Percentiles rank a stretch among this genome's conserved stretches.
Evolutionary conservation across 2,888 invertebrate species (phyloP).

Genomic region (Caenorhabditis sp.): DNA sequence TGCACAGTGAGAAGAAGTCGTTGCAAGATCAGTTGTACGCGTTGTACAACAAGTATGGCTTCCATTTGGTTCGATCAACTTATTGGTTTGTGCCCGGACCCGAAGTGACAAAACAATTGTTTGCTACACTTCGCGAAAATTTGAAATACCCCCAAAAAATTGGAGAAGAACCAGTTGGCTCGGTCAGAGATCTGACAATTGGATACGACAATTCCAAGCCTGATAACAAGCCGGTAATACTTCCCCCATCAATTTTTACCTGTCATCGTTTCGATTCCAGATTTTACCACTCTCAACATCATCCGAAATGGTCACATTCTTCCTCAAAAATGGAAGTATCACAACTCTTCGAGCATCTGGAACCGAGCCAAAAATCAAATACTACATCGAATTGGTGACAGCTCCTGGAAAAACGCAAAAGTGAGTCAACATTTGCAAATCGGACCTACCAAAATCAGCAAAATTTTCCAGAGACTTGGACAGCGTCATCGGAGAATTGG

Average conservation of each 20-base stretch:
- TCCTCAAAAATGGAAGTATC: conserved; percentile 82
- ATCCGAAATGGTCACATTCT: conserved; percentile 92
- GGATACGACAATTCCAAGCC: conserved; percentile 82
- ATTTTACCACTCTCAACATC: conserved; percentile 73
- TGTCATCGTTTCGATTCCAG: no score
- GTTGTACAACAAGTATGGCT: conserved; percentile 85
- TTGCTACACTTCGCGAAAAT: conserved; percentile 58
- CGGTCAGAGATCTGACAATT: conserved; percentile 86
- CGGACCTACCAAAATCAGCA: background rate
- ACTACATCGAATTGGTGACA: conserved; percentile 84
- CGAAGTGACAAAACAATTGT: conserved; percentile 60
- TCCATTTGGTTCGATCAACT: conserved; percentile 85
- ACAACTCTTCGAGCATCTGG: conserved; percentile 93
- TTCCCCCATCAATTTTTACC: no score
- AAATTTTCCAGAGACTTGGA: conserved; percentile 62
- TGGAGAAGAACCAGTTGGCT: conserved; percentile 75
- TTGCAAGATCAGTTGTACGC: conserved; percentile 77
- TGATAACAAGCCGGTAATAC: conserved; percentile 78
- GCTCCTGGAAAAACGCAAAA: conserved; percentile 64
- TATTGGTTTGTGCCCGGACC: conserved; percentile 77
- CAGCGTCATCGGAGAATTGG: conserved; percentile 55
- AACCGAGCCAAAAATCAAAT: conserved; percentile 98
- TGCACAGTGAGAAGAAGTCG: conserved; percentile 73
- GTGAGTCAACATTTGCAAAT: conserved; percentile 8
- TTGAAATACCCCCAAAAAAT: conserved; percentile 73